A percentile compares a stretch with the other conserved stretches of the same genome.
Conservation (phyloP, 1,140 invertebrate genomes). For the Aphelinus certus region DNA sequence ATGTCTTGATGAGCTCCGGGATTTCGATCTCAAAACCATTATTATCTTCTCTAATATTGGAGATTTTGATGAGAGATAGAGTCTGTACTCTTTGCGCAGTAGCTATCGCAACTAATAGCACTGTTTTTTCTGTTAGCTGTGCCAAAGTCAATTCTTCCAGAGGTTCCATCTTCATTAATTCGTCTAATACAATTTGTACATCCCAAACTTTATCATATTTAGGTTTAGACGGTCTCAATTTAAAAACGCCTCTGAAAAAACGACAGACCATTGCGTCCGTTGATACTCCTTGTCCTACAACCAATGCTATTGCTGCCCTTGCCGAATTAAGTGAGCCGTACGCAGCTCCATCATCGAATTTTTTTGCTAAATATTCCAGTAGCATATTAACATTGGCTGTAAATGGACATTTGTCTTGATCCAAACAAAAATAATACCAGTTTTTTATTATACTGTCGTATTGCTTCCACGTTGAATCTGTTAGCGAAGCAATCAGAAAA, state of each 20-base stretch:
- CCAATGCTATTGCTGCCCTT: background rate
- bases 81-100: constrained; percentile 49
- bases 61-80: constrained; percentile 41
- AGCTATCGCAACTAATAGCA: constrained; percentile 44
- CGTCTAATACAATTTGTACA: constrained; percentile 41
- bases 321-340: constrained; percentile 3
- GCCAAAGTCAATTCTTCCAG: constrained; percentile 18
- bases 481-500: constrained; percentile 8
- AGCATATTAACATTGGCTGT: background rate
- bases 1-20: constrained; percentile 39
- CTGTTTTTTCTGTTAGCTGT: constrained; percentile 38
- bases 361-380: background rate
- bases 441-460: background rate
- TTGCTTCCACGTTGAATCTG: constrained; percentile 2
- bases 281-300: background rate
- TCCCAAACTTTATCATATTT: constrained; percentile 38
- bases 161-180: constrained; percentile 28
- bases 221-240: constrained; percentile 21
- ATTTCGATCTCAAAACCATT: constrained; percentile 32
- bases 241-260: constrained; percentile 34
- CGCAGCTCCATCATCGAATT: background rate
- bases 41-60: constrained; percentile 25
- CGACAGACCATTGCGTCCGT: background rate
- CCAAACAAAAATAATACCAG: background rate
- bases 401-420: background rate